Conservation (phyloP, 2,888 invertebrate genomes). For the Eupithecia tripunctaria region DNA sequence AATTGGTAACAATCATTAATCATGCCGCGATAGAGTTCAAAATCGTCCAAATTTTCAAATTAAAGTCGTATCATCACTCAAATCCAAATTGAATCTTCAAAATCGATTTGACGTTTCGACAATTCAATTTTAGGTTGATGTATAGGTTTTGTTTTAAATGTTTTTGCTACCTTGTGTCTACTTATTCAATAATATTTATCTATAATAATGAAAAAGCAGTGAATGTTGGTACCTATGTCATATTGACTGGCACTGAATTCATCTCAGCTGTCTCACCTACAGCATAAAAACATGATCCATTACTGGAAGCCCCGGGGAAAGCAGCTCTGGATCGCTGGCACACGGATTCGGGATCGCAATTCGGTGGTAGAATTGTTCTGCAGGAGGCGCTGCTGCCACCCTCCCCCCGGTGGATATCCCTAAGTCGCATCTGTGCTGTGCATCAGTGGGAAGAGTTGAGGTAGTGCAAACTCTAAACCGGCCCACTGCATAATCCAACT, state of each 20-base stretch:
- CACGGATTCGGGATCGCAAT: not conserved
- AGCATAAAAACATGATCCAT: not conserved
- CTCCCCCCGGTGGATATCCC: not conserved
- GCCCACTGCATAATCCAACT: not conserved
- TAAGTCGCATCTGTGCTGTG: not conserved
- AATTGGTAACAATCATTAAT: constrained; percentile 16
- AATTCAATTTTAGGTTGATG: constrained; percentile 8
- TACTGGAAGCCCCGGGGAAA: not conserved
- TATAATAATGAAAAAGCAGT: too few species aligned
- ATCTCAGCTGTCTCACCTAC: not conserved
- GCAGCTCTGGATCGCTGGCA: too few species aligned
- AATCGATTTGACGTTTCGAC: constrained; percentile 8
- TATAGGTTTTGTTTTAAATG: not conserved
- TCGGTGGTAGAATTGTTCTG: not conserved
- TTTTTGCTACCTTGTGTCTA: not conserved
- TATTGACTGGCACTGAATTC: not conserved
- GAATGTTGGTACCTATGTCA: not conserved
- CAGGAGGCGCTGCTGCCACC: not conserved
- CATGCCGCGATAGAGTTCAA: constrained; percentile 2
- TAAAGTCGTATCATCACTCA: constrained; percentile 14
- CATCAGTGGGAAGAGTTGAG: not conserved
- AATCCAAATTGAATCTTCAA: not conserved
- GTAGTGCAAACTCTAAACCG: not conserved
- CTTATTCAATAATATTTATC: not conserved
- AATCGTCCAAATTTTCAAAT: not conserved